Base-by-base conservation (phyloP, 2,797 vertebrate genomes). In the Acipenser ruthenus region DNA sequence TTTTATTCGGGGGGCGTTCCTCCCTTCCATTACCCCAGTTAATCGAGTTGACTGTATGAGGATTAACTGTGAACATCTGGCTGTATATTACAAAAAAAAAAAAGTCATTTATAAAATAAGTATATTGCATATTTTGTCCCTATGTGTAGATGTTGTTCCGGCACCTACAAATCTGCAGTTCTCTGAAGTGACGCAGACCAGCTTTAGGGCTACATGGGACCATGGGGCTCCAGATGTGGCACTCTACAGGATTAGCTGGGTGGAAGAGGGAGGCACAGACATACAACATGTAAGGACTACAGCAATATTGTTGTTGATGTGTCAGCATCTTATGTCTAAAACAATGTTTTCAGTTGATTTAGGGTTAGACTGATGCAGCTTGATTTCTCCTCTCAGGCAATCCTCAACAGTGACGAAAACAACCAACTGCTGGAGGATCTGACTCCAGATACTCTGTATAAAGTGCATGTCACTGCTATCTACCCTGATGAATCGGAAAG, bases 401-500 rank as follows among this genome's bases (percentile, higher is more conserved):
- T 99, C 70, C 73, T 97, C 81, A 86, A 74, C 73, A 88, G 76
- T 7, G 91, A 96, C 4, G 91, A 93, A 47, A 95, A 87, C 13
- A 78, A 80, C 64, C 60, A 91, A n/a, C 69, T 93, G 23, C 86
- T 97, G 81, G 78, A 88, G 58, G 83, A 94, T 76, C 66, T 99
- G 87, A 93, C 91, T 62, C 88, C 91, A 0, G 92, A 96, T 76
- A 95, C 93, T 0, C 74, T 86, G 3, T 98, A 98, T 72, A 79
- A 86, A 0, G 83, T 98, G 68, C 93, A 92, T 0, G 79, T 99
- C 56, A 97, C 96, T 0, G 95, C 94, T 73, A 95, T 99, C 80
- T 98, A 98, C 79, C 95, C 95, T 0, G 97, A 99, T 70, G 95
- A 99, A 74, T 93, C 94, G 0, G 97, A 99, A 82, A 99, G 96